Conservation (phyloP, 2,888 invertebrate species). For the Dryocosmus kuriphilus region DNA sequence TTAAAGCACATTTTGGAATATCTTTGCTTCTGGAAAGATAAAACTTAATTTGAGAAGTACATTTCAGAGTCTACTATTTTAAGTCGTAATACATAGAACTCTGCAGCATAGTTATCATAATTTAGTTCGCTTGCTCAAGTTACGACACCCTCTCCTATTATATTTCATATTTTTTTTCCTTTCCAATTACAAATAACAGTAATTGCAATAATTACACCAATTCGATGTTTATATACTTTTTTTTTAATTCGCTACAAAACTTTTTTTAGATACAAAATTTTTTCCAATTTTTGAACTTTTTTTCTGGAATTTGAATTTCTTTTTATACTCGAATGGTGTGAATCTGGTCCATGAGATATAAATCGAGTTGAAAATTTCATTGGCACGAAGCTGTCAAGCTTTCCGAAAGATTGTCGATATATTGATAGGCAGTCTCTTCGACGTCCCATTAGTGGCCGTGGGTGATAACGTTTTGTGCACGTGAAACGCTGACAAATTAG, state of each 20-base stretch:
- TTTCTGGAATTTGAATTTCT: background rate
- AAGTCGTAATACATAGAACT: constrained; percentile 27
- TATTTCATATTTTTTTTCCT: constrained; percentile 14
- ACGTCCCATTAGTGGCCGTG: constrained; percentile 9
- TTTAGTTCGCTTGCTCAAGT: constrained; percentile 37
- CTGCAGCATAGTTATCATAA: constrained; percentile 35
- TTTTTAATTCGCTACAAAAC: background rate
- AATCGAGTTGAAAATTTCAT: constrained; percentile 29
- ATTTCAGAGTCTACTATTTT: constrained; percentile 3
- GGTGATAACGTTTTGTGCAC: constrained; percentile 35
- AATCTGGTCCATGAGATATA: constrained; percentile 15
- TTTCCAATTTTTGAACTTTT: background rate
- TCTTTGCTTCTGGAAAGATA: background rate
- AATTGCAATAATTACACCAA: constrained; percentile 9
- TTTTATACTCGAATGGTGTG: background rate
- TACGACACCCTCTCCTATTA: constrained; percentile 36
- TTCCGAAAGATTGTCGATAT: constrained; percentile 36
- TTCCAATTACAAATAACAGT: background rate
- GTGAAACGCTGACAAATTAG: constrained; percentile 34
- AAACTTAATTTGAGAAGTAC: constrained; percentile 1
- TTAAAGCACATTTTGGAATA: background rate
- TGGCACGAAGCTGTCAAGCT: constrained; percentile 22
- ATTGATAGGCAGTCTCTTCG: constrained; percentile 30
- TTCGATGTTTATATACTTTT: background rate
- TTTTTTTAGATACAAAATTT: background rate